Evolutionary conservation across 92 coral and sea anemone species (phyloP), one percentile per base, ranked within the genome.

Genomic region (Metridium senile): DNA sequence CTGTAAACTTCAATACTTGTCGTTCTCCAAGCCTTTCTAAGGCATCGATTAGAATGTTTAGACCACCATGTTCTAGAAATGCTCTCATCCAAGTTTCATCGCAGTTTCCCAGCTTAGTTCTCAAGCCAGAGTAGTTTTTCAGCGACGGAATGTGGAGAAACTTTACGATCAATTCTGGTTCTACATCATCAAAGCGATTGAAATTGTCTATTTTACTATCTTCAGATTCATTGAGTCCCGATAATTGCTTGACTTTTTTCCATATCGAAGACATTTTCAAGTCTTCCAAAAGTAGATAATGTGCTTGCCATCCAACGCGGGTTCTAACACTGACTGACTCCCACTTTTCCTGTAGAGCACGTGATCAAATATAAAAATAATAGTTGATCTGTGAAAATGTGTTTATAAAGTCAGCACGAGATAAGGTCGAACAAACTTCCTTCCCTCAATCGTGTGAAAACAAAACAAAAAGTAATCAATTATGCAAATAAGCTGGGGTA

Each of bases 1-100:
- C 97, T 6, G 87, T 82, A 53, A 95, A 92, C 62, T 71, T 81
- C 6, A 86, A 84, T 56, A 88, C 23, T 1, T 83, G 91, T 61
- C 94, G 78, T 49, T 82, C 84, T 33, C 97, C 81, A 11, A 95
- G 93, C 71, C 84, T 86, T 66, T 85, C 96, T 21, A 95, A 74
- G 29, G 91, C 99, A 66, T 92, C 96, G n/a, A 95, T 86, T 23
- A 95, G 74, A 22, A 91, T 77, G 0, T 76, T 73, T 39, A 95
- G 64, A 1, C 99, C 99, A 21, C 93, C 97, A 66, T 81, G 89
- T 31, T 71, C 79, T 23, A 95, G 85, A 74, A 95, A 92, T 65
- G 89, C 93, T 65, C 77, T 81, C 85, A 92, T 79, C 99, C 99
- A 95, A 65, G 83, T 79, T 13, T 88, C 87, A 11, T 90, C 67